A percentile compares a stretch with the other conserved stretches of the same genome.
Conservation (phyloP, 2,113 vertebrate genomes). For the Gymnobelideus leadbeateri region DNA sequence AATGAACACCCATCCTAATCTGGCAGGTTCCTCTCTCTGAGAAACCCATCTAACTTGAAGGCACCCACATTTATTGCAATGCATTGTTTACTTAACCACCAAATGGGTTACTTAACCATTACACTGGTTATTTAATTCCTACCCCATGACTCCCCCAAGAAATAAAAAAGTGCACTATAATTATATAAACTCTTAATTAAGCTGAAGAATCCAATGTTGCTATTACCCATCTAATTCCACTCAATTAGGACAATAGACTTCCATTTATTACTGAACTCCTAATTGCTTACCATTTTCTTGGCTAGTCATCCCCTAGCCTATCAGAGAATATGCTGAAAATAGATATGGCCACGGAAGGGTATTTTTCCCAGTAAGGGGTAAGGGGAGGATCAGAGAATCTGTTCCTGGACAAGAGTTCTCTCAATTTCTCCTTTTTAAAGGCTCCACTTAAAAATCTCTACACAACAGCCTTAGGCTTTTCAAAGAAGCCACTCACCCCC, state of each 20-base stretch:
- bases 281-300: slow-evolving; percentile 80
- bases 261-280: slow-evolving; percentile 81
- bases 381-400: not conserved
- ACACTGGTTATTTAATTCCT: slow-evolving; percentile 60
- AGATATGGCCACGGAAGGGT: slow-evolving; percentile 50
- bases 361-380: slow-evolving; percentile 2
- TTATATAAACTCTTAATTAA: slow-evolving; percentile 84
- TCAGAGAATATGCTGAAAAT: slow-evolving; percentile 70
- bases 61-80: slow-evolving; percentile 13
- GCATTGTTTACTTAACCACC: slow-evolving; percentile 66
- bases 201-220: slow-evolving; percentile 78
- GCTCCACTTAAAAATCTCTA: not conserved
- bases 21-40: not conserved
- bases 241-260: slow-evolving; percentile 81
- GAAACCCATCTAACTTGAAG: slow-evolving; percentile 38
- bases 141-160: slow-evolving; percentile 71
- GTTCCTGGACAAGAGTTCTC: not conserved
- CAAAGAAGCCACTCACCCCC: not conserved
- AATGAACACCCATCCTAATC: slow-evolving; percentile 7
- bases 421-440: not conserved
- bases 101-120: slow-evolving; percentile 71
- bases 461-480: not conserved
- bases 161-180: slow-evolving; percentile 74
- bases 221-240: slow-evolving; percentile 78
- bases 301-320: slow-evolving; percentile 73